A percentile compares a stretch with the other conserved stretches of the same genome.
These are phyloP conservation scores for Cotesia glomerata DNA, from an alignment of 1,140 invertebrate genomes.

Conservation along the genomic window DNA sequence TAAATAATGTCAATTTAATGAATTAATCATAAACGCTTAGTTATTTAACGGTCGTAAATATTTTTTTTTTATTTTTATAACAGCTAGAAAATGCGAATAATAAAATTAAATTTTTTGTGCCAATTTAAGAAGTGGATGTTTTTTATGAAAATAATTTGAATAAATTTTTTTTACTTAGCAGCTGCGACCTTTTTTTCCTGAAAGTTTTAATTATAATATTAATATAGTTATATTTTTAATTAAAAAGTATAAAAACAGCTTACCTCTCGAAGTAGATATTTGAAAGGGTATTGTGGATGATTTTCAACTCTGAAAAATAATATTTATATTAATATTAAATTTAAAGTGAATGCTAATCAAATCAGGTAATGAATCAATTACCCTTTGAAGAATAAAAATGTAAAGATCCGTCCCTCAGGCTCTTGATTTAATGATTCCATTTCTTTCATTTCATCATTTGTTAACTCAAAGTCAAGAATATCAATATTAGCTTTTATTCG, in stretches of 20 bases:
- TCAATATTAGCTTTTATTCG: constrained; percentile 73
- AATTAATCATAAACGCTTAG: too few relatives aligned
- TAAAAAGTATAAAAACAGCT: too few relatives aligned
- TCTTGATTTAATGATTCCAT: constrained; percentile 66
- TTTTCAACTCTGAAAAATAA: constrained; percentile 59
- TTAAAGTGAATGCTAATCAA: not conserved
- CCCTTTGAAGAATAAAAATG: constrained; percentile 68
- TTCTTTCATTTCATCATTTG: constrained; percentile 60
- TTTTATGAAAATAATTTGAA: not conserved
- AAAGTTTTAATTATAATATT: not conserved
- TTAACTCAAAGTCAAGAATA: constrained; percentile 67
- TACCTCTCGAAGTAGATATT: constrained; percentile 40
- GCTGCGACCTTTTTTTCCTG: not conserved
- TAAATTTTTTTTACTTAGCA: constrained; percentile 4
- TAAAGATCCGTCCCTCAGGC: constrained; percentile 65
- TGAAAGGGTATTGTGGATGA: constrained; percentile 68
- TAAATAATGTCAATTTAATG: constrained; percentile 8
- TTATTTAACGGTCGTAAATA: too few relatives aligned
- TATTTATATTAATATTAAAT: not conserved
- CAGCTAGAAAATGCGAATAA: not conserved
- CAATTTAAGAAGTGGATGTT: not conserved
- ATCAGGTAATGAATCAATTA: constrained; percentile 33
- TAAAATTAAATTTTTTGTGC: constrained; percentile 14
- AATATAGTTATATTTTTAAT: too few relatives aligned
- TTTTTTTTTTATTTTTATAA: constrained; percentile 12